Base-by-base conservation (phyloP, 1,140 invertebrate genomes). In the Bombus picipes region DNA sequence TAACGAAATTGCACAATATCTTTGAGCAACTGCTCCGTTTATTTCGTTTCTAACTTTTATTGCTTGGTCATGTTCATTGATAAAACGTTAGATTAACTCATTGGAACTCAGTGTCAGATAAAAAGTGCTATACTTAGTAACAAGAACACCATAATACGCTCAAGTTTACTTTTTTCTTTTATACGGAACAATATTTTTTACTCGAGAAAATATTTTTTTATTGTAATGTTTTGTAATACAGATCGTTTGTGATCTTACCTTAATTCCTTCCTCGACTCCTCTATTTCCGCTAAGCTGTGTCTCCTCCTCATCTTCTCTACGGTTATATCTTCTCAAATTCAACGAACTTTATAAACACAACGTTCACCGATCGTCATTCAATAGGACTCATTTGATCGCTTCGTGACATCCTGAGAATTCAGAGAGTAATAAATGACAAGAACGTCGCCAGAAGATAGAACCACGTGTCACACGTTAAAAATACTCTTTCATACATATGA, bases 281-380 rank as follows among this genome's bases (percentile, higher is more conserved):
- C 70, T 10, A 75, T 75, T 25, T 43, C 86, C 18, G 43, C 39
- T n/a, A 87, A 41, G 5, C 66, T 73, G 28, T 28, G 65, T 25
- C 74, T 89, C 15, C 81, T 71, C 15, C 43, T 62, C 85, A 89
- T 90, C 10, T 68, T 77, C 28, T 8, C 15, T 13, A 22, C 10
- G 25, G 8, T n/a, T 22, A n/a, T n/a, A 1, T 34, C 1, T 47
- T 65, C 22, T 3, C 32, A 18, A 37, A 37, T 75, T 18, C 12
- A 12, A 25, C 6, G 9, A 41, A 47, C 5, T 32, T 34, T 47
- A 8, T 3, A 47, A 73, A 15, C 15, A 28, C 2, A 18, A 28
- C 18, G n/a, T 34, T 9, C n/a, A 9, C 18, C 22, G 22, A 39
- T 39, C 28, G 41, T 59, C 15, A 32, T 22, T 10, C 65, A n/a